phyloP scores from a whole-genome alignment of 2,113 vertebrate species.

The Leptobrachium ailaonicum region DNA sequence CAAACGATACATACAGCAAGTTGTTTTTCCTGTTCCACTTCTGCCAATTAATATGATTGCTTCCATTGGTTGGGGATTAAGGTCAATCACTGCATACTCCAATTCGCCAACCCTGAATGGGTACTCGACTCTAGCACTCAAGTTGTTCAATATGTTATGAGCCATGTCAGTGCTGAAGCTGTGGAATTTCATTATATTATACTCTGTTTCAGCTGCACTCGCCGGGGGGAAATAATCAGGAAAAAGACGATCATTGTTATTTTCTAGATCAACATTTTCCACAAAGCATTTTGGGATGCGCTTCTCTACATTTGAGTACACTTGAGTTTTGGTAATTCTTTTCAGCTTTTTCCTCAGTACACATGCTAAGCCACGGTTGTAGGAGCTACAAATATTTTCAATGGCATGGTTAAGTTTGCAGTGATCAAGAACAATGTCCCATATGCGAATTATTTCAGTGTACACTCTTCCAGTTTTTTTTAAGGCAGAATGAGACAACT shows the following conservation, averaged over 20 bases:
- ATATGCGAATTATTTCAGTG: conserved; percentile 78
- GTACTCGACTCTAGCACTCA: conserved; percentile 69
- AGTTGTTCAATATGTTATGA: conserved; percentile 72
- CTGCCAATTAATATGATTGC: conserved; percentile 78
- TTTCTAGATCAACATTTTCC: conserved; percentile 64
- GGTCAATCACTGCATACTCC: conserved; percentile 72
- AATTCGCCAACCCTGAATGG: conserved; percentile 78
- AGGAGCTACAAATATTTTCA: conserved; percentile 66
- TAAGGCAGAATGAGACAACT: conserved; percentile 26
- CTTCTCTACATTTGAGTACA: conserved; percentile 58
- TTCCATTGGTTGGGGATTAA: conserved; percentile 72
- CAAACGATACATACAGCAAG: conserved; percentile 76
- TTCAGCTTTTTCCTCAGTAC: conserved; percentile 76
- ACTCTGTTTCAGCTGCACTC: conserved; percentile 71
- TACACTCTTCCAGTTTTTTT: conserved; percentile 69
- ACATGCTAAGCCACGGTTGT: conserved; percentile 71
- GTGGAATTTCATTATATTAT: conserved; percentile 80
- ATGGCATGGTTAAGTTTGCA: conserved; percentile 67
- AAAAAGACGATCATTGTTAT: conserved; percentile 19
- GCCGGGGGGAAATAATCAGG: conserved; percentile 76
- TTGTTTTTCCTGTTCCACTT: conserved; percentile 78
- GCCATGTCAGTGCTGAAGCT: conserved; percentile 81
- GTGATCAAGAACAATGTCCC: conserved; percentile 77
- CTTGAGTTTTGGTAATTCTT: conserved; percentile 59
- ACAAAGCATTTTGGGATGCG: conserved; percentile 70